Evolutionary conservation across 2,888 invertebrate species (phyloP).

Genomic region (Labia minor): DNA sequence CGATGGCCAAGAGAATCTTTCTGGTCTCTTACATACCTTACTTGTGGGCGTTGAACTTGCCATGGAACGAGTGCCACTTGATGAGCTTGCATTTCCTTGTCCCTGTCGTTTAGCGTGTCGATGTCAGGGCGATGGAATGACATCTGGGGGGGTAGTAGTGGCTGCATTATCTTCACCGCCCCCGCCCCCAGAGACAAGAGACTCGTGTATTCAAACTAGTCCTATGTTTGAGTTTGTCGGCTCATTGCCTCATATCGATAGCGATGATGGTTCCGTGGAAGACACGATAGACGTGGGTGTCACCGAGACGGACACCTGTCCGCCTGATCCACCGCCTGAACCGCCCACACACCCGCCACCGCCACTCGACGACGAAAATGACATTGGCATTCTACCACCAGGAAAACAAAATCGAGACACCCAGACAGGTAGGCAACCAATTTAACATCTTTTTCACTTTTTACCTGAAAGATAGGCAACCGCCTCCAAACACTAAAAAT

Average conservation of each 20-base stretch:
- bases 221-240: slow-evolving; percentile 55
- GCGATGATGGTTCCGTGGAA: slow-evolving; percentile 53
- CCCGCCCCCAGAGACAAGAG: slow-evolving; percentile 28
- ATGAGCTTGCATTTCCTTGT: slow-evolving; percentile 52
- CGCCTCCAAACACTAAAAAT: no score
- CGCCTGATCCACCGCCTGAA: neutral
- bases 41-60: slow-evolving; percentile 58
- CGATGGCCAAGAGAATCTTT: slow-evolving; percentile 19
- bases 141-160: no score
- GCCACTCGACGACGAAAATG: neutral
- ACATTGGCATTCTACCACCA: neutral
- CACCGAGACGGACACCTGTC: neutral
- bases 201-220: slow-evolving; percentile 40
- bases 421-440: neutral
- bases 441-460: no score
- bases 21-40: slow-evolving; percentile 50
- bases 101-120: slow-evolving; percentile 37
- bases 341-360: neutral
- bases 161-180: slow-evolving; percentile 19
- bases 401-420: neutral
- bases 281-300: slow-evolving; percentile 24
- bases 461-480: no score
- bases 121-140: slow-evolving; percentile 31
- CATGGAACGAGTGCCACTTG: slow-evolving; percentile 54
- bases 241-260: slow-evolving; percentile 60